Base-by-base conservation (phyloP, 2,797 vertebrate genomes). In the Halcyon smyrnensis region DNA sequence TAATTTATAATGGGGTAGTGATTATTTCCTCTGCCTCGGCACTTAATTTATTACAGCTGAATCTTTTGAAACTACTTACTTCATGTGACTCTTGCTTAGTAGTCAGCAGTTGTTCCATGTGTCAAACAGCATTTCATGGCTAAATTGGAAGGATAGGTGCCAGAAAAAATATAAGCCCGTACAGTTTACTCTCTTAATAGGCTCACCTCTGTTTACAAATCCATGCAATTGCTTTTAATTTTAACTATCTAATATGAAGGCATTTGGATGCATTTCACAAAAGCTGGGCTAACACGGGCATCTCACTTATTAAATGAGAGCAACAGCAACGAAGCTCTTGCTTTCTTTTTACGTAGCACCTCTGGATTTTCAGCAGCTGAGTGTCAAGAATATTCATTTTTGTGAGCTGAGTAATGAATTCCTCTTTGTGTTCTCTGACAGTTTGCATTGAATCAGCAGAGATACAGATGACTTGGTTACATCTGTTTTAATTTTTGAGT, bases 371-470 rank as follows among this genome's bases (percentile, higher is more conserved):
- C 74, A 65, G 74, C 41, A 27, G 41, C 13, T 67, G 71, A 93
- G 19, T 71, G 63, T 9, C 30, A 69, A 67, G 59, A 68, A 25
- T 74, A 77, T 56, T 93, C 46, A 60, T 91, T 92, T 93, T 79
- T 93, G 64, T 88, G 70, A 95, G 43, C 60, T 90, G 90, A 95
- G 65, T 87, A 92, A 89, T 93, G 71, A 80, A 48, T 95, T 85
- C 78, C 77, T 56, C 87, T 90, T 90, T 95, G 25, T 79, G 48
- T 73, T 85, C 74, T 80, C 87, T 87, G 28, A 89, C 89, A 67
- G 83, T 63, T 74, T 63, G n/a, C 64, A 53, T 87, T 90, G 75
- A 90, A 77, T 96, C 92, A 96, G 93, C 90, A 92, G 96, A 95
- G 94, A 16, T 90, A 84, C 88, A 65, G 86, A 81, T 84, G 88